Percentiles rank a stretch among this genome's conserved stretches.
Conservation (phyloP, 1,140 invertebrate genomes). For the Macrocentrus cingulum region DNA sequence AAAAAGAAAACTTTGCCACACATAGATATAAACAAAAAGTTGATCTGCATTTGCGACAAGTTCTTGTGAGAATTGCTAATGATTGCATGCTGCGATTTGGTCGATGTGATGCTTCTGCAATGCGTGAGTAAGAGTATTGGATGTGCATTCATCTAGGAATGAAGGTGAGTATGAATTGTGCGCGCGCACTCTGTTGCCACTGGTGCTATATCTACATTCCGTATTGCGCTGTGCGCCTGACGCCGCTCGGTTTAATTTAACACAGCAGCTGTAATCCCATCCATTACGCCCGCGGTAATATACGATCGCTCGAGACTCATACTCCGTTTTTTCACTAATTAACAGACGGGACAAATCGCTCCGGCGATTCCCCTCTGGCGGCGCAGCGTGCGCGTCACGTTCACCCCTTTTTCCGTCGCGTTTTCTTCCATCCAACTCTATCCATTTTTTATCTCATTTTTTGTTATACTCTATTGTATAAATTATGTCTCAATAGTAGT, state of each 20-base stretch:
- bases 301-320: conserved; percentile 62
- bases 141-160: conserved; percentile 6
- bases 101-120: too few species aligned
- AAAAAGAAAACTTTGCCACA: too few species aligned
- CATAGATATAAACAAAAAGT: conserved; percentile 8
- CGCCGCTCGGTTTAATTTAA: conserved; percentile 60
- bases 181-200: conserved; percentile 14
- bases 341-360: conserved; percentile 62
- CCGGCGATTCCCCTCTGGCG: conserved; percentile 42
- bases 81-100: too few species aligned
- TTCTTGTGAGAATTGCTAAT: not conserved
- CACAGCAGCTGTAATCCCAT: conserved; percentile 62
- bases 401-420: not conserved
- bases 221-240: conserved; percentile 35
- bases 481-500: too few species aligned
- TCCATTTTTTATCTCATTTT: conserved; percentile 19
- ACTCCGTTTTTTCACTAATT: conserved; percentile 63
- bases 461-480: too few species aligned
- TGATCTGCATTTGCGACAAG: not conserved
- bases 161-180: not conserved
- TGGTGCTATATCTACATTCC: not conserved
- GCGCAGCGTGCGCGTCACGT: conserved; percentile 4
- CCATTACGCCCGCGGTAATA: conserved; percentile 59
- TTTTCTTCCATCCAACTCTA: conserved; percentile 19
- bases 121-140: not conserved